Evolutionary conservation across 2,113 vertebrate species (phyloP).

Genomic region (Urocynchramus pylzowi): DNA sequence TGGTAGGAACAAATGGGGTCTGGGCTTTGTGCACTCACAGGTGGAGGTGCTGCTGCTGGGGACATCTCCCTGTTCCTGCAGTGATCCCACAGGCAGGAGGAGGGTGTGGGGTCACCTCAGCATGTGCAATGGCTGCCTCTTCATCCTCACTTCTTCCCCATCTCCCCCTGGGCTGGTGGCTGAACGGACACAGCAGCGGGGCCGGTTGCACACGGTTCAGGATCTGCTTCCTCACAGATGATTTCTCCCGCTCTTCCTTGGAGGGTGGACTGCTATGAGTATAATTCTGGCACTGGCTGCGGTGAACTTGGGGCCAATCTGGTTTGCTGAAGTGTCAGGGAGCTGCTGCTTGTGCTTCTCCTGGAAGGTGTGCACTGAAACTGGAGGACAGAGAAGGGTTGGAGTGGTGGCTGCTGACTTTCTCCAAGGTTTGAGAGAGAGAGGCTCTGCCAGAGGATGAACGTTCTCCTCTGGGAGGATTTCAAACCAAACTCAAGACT

Average conservation of each 20-base stretch:
- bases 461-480: not conserved
- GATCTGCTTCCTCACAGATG: not conserved
- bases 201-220: not conserved
- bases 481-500: not conserved
- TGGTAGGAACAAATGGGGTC: rapidly evolving
- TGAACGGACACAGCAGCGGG: not conserved
- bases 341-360: not conserved
- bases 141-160: conserved; percentile 8
- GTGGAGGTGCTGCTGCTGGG: not conserved
- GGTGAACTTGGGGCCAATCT: not conserved
- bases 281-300: not conserved
- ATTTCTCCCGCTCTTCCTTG: not conserved
- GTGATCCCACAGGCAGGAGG: not conserved
- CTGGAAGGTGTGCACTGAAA: not conserved
- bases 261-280: not conserved
- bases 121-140: not conserved
- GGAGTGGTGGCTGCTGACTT: not conserved
- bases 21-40: not conserved
- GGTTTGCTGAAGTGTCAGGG: not conserved
- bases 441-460: not conserved
- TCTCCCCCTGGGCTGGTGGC: not conserved
- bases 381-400: not conserved
- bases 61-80: not conserved
- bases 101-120: not conserved
- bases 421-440: not conserved